Base-by-base conservation (phyloP, 2,113 vertebrate genomes). In the Otolemur garnettii region DNA sequence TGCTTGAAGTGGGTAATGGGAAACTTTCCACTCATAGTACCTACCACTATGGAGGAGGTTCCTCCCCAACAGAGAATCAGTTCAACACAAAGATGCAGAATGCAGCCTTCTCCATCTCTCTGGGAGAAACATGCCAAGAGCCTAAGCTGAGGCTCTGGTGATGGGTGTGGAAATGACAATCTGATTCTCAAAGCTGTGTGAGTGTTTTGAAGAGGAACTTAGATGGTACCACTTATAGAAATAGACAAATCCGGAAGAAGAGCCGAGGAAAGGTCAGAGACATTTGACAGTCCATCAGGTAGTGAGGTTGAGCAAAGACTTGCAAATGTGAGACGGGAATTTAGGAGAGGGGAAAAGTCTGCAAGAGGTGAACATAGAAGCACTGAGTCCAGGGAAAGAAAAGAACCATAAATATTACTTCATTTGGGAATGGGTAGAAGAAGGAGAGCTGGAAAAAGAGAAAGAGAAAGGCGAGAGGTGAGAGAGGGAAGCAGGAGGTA, bases 231-330 rank as follows among this genome's bases (percentile, higher is more conserved):
- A 42, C 79, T 75, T 79, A 53, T 64, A 69, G 30, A 57, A 90
- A 79, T 35, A 94, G 68, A 72, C 15, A 91, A 30, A 33, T 90
- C n/a, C 45, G 21, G 42, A 91, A 82, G 92, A 94, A 87, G 45
- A 78, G 55, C 38, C 57, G 19, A 7, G 87, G 42, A 42, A 72
- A 92, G 64, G 50, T 75, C 59, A 94, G 42, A 96, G 53, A 21
- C 8, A 64, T 33, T 72, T 83, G 79, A 68, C 30, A 66, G 35
- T 74, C 7, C 17, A 57, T 50, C 22, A 84, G 7, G 26, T 55
- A 33, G 24, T 90, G 3, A 94, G 22, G 59, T 69, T 57, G 62
- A 79, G 45, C 5, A n/a, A 38, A 22, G 68, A 66, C 35, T 93
- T 91, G 90, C 50, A 78, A 90, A 78, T 38, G 7, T 81, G 50